Evolutionary conservation across 1,140 invertebrate species (phyloP), one percentile per base, ranked within the genome.

Genomic region (Odontomachus brunneus): DNA sequence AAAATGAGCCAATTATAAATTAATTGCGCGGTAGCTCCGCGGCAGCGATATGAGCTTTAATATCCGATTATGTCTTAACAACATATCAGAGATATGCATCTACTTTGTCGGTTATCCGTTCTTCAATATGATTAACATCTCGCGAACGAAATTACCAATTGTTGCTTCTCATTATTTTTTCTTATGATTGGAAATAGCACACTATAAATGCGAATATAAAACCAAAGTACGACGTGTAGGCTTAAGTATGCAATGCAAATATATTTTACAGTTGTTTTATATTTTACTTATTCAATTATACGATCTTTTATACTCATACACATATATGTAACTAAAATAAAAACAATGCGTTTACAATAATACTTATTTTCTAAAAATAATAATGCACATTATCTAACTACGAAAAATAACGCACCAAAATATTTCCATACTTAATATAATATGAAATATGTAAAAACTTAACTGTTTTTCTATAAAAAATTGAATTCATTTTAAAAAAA

Each of bases 1-100:
- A 72, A 91, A 93, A 93, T 93, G 91, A 91, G 91, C 92, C 93
- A 94, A 94, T 94, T 93, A 93, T 93, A 89, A 93, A 93, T 94
- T 94, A 94, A 94, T 94, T 94, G 89, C 88, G 73, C 11, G 15
- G 22, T 65, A 75, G 59, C 83, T 73, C 78, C 84, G 86, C 89
- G 88, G 90, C 92, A 91, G 90, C 89, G 90, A 91, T 92, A 92
- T 90, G 90, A 84, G 83, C 90, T 91, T 93, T 92, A 93, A 93
- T 92, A 93, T 91, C 91, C 89, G 90, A 92, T 94, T 93, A 93
- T 91, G 91, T 93, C 91, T 93, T 91, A 93, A 92, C 91, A 93
- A 91, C 87, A 84, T 89, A 89, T 90, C 86, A 76, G 83, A 75
- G 65, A 83, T 67, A 19, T 9, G n/a, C 14, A 51, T 76, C 26